Base-by-base conservation (phyloP, 1,140 invertebrate genomes). In the Nephila pilipes region DNA sequence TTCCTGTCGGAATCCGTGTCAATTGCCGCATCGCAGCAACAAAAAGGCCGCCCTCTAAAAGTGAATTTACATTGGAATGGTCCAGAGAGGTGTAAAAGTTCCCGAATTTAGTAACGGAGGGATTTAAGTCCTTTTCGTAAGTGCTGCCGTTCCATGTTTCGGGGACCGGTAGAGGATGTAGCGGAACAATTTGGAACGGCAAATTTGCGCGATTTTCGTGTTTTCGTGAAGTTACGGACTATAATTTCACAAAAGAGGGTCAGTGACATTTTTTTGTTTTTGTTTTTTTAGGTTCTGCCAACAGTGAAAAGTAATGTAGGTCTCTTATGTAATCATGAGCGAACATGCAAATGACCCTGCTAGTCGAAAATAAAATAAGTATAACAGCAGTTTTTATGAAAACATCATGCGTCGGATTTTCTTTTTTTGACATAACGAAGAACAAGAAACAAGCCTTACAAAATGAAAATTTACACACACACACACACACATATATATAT, bases 141-240 rank as follows among this genome's bases (percentile, higher is more conserved):
- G 46, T 10, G 6, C 4, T 46, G 4, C 46, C 46, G 0, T 46
- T 46, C 60, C 12, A 2, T 10, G 60, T 22, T 25, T 63, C 22
- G n/a, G n/a, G 60, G 12, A n/a, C n/a, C 22, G 12, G 20, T 2
- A 1, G 29, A 69, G 65, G 65, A 69, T 69, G 65, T 32, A 32
- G n/a, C 29, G 29, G 12, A 69, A 69, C 65, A 32, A 29, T 32
- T 32, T 69, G 25, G 65, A 29, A 69, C 25, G 25, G 0, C n/a
- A 25, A 69, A 69, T 29, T 69, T 16, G 65, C 29, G 16, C 65
- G 65, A 69, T 69, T 29, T 69, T 69, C 65, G 65, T 69, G 65
- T 29, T 16, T 69, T 69, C 65, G 65, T 69, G 65, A 69, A 69
- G 12, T 29, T 69, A 14, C 46, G 16, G 29, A 32, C 8, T 5